Evolutionary conservation across 2,113 vertebrate genomes (phyloP), one percentile per base, ranked within the genome.

Genomic region (Centropristis striata): DNA sequence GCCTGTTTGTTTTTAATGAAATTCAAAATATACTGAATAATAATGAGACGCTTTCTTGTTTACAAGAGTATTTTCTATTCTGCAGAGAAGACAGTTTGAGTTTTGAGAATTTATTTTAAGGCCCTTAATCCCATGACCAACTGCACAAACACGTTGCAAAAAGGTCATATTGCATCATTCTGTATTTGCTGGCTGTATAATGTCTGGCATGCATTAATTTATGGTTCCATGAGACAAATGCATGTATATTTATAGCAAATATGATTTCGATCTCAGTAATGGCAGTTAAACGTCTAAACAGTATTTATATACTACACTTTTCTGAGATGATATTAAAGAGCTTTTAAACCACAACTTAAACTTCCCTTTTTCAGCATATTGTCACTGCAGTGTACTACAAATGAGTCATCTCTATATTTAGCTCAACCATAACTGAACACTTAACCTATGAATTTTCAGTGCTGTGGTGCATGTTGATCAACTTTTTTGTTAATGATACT

Each of bases 1-100:
- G 44, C 13, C 21, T 20, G 51, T 73, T 72, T 73, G 44, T 67
- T 73, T 72, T 58, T 59, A 50, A 73, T 66, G 53, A 59, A 51
- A 44, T 66, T 67, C 16, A 72, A 72, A 66, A 66, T 55, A 50
- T 37, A 37, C 54, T 67, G 15, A 59, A 60, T 60, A 54, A 73
- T 65, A 44, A 54, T 60, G 23, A 36, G 70, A 74, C 3, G 37
- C 55, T 20, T 27, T 67, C 60, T 59, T 9, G 21, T 58, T 42
- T 20, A 44, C 61, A 67, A 41, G 51, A 25, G 21, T 21, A 6
- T 23, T 36, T 23, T 66, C 51, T 72, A 23, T 32, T 66, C 42
- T 47, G 32, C n/a, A 13, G 32, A n/a, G 25, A 39, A 37, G 44
- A 44, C 36, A 15, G 23, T 28, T n/a, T n/a, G n/a, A n/a, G n/a